Conservation (phyloP, 2,797 vertebrate species). For the Champsocephalus esox region DNA sequence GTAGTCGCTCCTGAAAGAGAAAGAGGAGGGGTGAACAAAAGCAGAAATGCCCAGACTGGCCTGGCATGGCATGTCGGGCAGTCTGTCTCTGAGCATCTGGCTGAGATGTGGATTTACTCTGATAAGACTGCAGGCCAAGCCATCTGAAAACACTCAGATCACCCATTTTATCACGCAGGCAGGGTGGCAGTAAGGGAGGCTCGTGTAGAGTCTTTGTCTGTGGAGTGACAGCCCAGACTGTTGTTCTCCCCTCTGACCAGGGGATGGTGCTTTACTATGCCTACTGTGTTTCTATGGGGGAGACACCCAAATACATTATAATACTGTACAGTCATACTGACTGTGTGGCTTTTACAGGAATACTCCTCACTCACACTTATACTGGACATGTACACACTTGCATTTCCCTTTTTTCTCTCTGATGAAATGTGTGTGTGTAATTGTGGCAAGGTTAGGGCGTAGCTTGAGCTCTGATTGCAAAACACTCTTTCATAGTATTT, state of each 20-base stretch:
- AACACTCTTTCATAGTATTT: conserved; percentile 44
- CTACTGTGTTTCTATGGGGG: conserved; percentile 51
- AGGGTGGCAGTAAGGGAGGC: conserved; percentile 20
- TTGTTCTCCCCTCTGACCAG: conserved; percentile 68
- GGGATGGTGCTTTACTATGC: conserved; percentile 65
- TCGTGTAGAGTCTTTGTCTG: conserved; percentile 72
- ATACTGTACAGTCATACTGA: conserved; percentile 40
- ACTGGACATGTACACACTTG: conserved; percentile 54
- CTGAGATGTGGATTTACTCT: conserved; percentile 20
- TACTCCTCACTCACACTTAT: conserved; percentile 9
- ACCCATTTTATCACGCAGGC: conserved; percentile 12
- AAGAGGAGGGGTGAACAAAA: conserved; percentile 70
- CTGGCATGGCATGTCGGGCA: conserved; percentile 51
- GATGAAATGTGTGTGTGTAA: conserved; percentile 38
- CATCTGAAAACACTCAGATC: conserved; percentile 27
- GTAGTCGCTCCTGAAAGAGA: conserved; percentile 43
- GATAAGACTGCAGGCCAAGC: conserved; percentile 8
- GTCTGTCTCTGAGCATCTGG: conserved; percentile 13
- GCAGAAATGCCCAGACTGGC: conserved; percentile 74
- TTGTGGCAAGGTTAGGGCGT: conserved; percentile 20
- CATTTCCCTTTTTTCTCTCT: conserved; percentile 39
- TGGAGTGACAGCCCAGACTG: conserved; percentile 75
- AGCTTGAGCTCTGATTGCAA: conserved; percentile 56
- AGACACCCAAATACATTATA: conserved; percentile 68
- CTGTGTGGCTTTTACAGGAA: conserved; percentile 42